Conservation (phyloP, 2,113 vertebrate genomes). For the Charadrius vociferus region DNA sequence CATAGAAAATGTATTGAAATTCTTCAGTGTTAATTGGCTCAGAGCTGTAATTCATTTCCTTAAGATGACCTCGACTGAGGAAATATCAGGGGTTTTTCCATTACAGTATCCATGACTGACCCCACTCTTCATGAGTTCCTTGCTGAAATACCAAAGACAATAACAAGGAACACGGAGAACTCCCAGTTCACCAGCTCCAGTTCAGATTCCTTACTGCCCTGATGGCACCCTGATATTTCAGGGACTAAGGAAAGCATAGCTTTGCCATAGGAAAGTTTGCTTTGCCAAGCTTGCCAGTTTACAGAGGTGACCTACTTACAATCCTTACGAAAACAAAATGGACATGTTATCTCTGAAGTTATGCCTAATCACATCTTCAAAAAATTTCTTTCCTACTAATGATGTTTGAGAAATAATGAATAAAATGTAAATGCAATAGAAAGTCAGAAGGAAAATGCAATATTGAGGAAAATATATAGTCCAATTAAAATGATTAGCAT, state of each 20-base stretch:
- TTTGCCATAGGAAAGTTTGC: neutral
- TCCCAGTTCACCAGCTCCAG: neutral
- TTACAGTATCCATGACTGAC: neutral
- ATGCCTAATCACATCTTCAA: conserved; percentile 31
- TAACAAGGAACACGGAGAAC: neutral
- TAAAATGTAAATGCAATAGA: conserved; percentile 38
- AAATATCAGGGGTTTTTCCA: neutral
- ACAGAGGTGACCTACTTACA: conserved; percentile 54
- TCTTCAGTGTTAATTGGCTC: neutral
- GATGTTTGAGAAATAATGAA: conserved; percentile 49
- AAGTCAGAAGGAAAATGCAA: neutral
- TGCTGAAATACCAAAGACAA: neutral
- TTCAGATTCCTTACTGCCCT: neutral
- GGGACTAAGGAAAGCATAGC: neutral
- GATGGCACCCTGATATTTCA: neutral
- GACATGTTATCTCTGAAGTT: conserved; percentile 26
- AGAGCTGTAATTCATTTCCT: neutral
- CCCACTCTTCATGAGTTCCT: neutral
- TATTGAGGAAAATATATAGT: conserved; percentile 55
- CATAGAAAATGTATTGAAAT: neutral
- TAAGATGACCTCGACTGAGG: neutral
- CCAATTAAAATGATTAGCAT: conserved; percentile 57
- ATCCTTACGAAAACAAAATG: conserved; percentile 44
- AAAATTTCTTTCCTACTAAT: conserved; percentile 23
- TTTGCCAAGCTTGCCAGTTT: conserved; percentile 1